Base-by-base conservation (phyloP, 2,888 invertebrate genomes). In the Drosophila peninsularis region DNA sequence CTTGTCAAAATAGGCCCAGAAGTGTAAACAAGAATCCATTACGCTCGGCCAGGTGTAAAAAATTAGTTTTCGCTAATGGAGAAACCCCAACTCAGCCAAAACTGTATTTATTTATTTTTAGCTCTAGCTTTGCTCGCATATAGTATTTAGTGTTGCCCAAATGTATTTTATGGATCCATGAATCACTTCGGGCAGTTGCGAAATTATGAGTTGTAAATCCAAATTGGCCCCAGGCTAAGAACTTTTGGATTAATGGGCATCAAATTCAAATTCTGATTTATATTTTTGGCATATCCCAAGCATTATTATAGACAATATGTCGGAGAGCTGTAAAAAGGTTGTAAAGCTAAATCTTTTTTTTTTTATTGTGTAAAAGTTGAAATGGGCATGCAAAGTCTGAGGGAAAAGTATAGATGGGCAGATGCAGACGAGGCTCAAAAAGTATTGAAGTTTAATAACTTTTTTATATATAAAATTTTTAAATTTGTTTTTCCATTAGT, bases 1-100 rank as follows among this genome's bases (percentile, higher is more conserved):
- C 7, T 2, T 34, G 34, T 52, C 57, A 47, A 56, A 66, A 30
- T 41, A 27, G 42, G 49, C 13, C 32, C 49, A 67, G 47, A 34
- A 10, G 30, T 50, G 49, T 44, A 49, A 44, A 41, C 57, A 50
- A 1, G 47, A 39, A 47, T 52, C 45, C 21, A 45, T 45, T 37
- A 24, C 9, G 24, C n/a, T 9, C n/a, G 9, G 3, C 6, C 66
- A 65, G 66, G 17, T 64, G 66, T 3, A 24, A 19, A 6, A 2
- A 32, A 64, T 52, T 50, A 34, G 13, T 39, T 4, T 42, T 27
- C 21, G 34, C 49, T 42, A 30, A 19, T 17, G 7, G 21, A 24
- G n/a, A 14, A 27, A 21, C n/a, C 37, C 3, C 4, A 39, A 30
- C 30, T 30, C 21, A 5, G 50, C 34, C 10, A 34, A n/a, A 36